Evolutionary conservation across 2,888 invertebrate genomes (phyloP), one percentile per base, ranked within the genome.

Genomic region (Cacoxenus indagator): DNA sequence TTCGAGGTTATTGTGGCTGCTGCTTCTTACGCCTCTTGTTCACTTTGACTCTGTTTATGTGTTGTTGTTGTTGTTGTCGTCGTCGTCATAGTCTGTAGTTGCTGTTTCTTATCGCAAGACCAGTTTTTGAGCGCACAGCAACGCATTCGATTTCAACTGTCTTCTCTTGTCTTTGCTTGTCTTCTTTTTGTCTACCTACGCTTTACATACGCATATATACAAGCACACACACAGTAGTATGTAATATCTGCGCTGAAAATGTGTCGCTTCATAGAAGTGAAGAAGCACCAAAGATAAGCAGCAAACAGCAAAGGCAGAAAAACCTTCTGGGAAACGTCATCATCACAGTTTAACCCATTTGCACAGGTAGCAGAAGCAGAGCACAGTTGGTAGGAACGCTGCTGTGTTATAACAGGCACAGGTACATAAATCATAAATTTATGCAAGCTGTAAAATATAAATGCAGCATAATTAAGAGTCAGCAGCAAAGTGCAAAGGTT

Each of bases 121-220:
- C 55, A 24, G 27, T 55, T n/a, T 24, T 55, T 27, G 19, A 51
- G 17, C 51, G 22, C 51, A 51, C 22, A 17, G 22, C 51, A 51
- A 43, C 1, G n/a, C 51, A 51, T 51, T 37, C 37, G 14, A 37
- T 14, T 37, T 37, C 37, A 37, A 37, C 37, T 37, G 14, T 14
- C 8, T 4, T 5, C 5, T 11, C 5, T 11, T 5, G 14, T 14
- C 8, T 37, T 11, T 37, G 14, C 5, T 11, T 37, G 14, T 4
- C 2, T 8, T 19, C 19, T 51, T 67, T 67, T 55, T 70, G 64
- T 69, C 72, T 76, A 75, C 73, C 77, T 77, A 73, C 75, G 71
- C 72, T 73, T 76, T 74, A 69, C 72, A 55, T 55, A 55, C 9
- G 11, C 2, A 55, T 26, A 19, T 19, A 17, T 19, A 22, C 51